Percentiles rank a stretch among this genome's conserved stretches.
phyloP scores from a whole-genome alignment of 2,888 invertebrate genomes.

The Bruchidius siliquastri region DNA sequence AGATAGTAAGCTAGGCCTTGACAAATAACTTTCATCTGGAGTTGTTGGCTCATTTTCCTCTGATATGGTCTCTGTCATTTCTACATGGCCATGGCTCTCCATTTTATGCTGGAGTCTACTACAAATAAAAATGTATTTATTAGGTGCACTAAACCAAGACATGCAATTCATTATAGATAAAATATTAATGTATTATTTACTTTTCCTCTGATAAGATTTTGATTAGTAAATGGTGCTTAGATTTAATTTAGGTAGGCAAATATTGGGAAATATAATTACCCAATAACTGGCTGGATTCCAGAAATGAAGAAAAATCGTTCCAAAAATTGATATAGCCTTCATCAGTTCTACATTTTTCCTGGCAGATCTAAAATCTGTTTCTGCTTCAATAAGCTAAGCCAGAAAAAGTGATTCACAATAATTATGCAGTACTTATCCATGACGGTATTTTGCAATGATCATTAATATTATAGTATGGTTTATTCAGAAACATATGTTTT shows the following conservation, averaged over 20 bases:
- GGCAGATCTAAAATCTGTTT: background rate
- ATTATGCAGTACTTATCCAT: background rate
- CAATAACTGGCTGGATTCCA: background rate
- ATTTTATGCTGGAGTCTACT: background rate
- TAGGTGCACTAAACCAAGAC: background rate
- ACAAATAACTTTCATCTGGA: conserved; percentile 18
- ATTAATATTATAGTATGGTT: background rate
- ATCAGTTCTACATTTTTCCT: background rate
- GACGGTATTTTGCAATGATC: background rate
- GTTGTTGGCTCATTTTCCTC: conserved; percentile 4
- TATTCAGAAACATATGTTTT: background rate
- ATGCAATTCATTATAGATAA: background rate
- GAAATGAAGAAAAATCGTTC: background rate
- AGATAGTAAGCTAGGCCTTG: conserved; percentile 33
- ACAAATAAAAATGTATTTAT: background rate
- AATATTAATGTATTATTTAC: background rate
- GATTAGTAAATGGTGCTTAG: background rate
- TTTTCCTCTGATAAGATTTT: background rate
- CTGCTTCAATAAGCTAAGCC: background rate
- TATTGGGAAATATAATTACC: background rate
- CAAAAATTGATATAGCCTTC: background rate
- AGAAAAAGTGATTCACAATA: background rate
- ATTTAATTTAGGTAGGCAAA: background rate
- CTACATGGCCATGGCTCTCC: background rate
- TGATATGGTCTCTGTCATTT: background rate